A percentile compares a stretch with the other conserved stretches of the same genome.
phyloP scores from a whole-genome alignment of 2,888 invertebrate genomes.

The Sicus ferrugineus region DNA sequence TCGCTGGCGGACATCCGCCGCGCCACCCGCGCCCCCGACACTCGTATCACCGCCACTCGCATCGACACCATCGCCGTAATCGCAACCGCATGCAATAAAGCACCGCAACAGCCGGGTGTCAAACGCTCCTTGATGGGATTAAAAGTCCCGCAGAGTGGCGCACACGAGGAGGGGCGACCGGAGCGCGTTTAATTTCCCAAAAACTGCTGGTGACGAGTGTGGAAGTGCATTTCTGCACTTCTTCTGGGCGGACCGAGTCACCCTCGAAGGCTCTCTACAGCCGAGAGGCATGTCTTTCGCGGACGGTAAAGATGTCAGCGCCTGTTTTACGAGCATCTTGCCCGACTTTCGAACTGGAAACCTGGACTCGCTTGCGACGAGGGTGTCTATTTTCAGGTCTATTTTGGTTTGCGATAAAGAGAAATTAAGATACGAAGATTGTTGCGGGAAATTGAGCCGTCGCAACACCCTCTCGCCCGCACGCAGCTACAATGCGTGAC shows the following conservation, averaged over 20 bases:
- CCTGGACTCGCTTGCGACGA: too few species aligned
- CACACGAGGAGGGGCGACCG: background rate
- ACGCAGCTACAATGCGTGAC: background rate
- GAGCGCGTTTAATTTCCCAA: constrained; percentile 23
- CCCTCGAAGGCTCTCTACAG: background rate
- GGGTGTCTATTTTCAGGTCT: too few species aligned
- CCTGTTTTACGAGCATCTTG: background rate
- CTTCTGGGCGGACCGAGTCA: too few species aligned
- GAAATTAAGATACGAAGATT: background rate
- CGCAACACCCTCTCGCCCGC: background rate
- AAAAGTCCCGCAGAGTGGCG: constrained; percentile 20
- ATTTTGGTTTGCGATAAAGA: background rate
- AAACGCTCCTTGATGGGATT: constrained; percentile 20
- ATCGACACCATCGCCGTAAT: constrained; percentile 22
- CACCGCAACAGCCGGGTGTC: constrained; percentile 1
- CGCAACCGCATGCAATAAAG: constrained; percentile 30
- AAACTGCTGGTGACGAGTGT: constrained; percentile 45
- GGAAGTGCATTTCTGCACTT: constrained; percentile 35
- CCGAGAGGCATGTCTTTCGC: constrained; percentile 39
- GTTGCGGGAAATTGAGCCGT: constrained; percentile 10
- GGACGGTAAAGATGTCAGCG: constrained; percentile 32
- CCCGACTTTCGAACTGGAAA: background rate
- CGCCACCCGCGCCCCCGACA: background rate
- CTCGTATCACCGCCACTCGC: constrained; percentile 3
- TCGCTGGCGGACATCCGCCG: background rate